A percentile compares a stretch with the other conserved stretches of the same genome.
These are phyloP conservation scores for Choreutis nemorana DNA, from an alignment of 2,888 invertebrate genomes.

Conservation along the genomic window DNA sequence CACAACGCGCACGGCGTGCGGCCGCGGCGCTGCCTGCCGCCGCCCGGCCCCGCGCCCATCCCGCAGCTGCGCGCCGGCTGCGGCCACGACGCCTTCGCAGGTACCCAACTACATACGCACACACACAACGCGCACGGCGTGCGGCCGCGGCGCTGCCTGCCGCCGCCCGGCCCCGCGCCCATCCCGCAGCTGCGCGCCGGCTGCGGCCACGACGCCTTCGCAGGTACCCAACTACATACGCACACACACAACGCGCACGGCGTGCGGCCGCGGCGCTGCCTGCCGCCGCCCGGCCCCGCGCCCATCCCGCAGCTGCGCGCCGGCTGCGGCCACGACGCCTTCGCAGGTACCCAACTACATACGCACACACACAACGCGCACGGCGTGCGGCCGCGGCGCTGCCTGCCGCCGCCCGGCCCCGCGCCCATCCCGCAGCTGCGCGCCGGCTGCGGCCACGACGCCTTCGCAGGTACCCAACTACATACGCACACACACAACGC, in stretches of 20 bases:
- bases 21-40: constrained; percentile 83
- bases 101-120: too few relatives aligned
- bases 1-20: constrained; percentile 88
- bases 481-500: too few relatives aligned
- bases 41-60: constrained; percentile 83
- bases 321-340: constrained; percentile 46
- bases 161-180: constrained; percentile 81
- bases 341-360: constrained; percentile 58
- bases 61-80: constrained; percentile 85
- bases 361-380: too few relatives aligned
- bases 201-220: constrained; percentile 39
- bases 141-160: constrained; percentile 82
- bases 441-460: constrained; percentile 55
- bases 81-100: constrained; percentile 48
- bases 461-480: constrained; percentile 59
- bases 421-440: constrained; percentile 89
- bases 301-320: constrained; percentile 89
- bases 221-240: constrained; percentile 55
- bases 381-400: constrained; percentile 84
- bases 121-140: constrained; percentile 90
- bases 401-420: constrained; percentile 84
- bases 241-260: constrained; percentile 89
- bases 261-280: constrained; percentile 82
- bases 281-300: constrained; percentile 82
- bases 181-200: constrained; percentile 88